phyloP scores from a whole-genome alignment of 2,888 invertebrate genomes.

The Lydus trimaculatus region DNA sequence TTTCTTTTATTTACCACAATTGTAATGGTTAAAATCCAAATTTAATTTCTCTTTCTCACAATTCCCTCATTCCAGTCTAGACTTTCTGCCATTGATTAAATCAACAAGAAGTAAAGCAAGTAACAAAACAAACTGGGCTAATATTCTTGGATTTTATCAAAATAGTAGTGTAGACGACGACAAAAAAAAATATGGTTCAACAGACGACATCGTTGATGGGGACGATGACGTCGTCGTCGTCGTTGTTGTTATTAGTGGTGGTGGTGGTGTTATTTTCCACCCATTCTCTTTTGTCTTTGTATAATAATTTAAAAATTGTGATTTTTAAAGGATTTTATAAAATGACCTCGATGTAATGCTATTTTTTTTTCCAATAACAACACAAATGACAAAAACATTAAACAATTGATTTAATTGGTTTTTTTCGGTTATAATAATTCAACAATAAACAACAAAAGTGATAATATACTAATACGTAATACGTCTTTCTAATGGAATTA shows the following conservation, averaged over 20 bases:
- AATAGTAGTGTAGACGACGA: not conserved
- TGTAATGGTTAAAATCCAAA: not conserved
- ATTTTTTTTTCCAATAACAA: not conserved
- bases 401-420: not conserved
- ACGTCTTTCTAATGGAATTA: not conserved
- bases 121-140: not conserved
- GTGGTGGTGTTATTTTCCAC: not conserved
- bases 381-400: not conserved
- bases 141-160: not conserved
- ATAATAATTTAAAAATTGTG: not conserved
- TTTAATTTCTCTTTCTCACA: not conserved
- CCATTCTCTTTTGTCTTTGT: not conserved
- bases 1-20: not conserved
- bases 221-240: not conserved
- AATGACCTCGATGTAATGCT: not conserved
- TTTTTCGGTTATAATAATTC: not conserved
- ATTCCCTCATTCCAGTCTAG: slow-evolving; percentile 3
- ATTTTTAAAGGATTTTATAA: not conserved
- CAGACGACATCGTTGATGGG: not conserved
- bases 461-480: not conserved
- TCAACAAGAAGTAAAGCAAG: not conserved
- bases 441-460: not conserved
- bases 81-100: not conserved
- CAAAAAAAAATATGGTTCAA: not conserved
- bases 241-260: not conserved